Base-by-base conservation (phyloP, 2,797 vertebrate species). In the Gymnodraco acuticeps region DNA sequence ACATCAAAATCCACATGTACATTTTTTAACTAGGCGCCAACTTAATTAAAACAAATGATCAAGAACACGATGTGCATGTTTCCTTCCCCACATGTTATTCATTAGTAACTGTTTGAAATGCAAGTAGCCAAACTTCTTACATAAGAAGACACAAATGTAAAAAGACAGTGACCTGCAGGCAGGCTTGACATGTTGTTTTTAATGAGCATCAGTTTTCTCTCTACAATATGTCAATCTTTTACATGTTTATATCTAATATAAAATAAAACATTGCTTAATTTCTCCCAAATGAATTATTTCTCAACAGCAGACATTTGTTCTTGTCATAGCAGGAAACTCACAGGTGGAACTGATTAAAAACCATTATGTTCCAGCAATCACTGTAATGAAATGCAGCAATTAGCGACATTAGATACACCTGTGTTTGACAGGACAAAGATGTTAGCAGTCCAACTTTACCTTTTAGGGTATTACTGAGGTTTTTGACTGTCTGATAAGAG, bases 261-360 rank as follows among this genome's bases (percentile, higher is more conserved):
- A 0, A 65, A 16, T 52, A 73, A 58, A 16, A 4, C 1, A 1
- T 65, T 68, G 56, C 38, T 12, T 16, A 58, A 53, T 56, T 14
- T 10, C 19, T 84, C 70, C 42, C 46, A 50, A 48, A 56, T 70
- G 52, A 64, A 19, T 50, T 51, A 61, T 78, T 76, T 71, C 69
- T 12, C 45, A 75, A 71, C 48, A 63, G 51, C 66, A 23, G n/a
- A 74, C 11, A 45, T 61, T 55, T 53, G 17, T 48, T 52, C 15
- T 56, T 5, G 15, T 23, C n/a, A 8, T 11, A 31, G 70, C 73
- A 76, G 48, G 23, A 72, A 60, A 72, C 54, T 23, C 50, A 56
- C 84, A 89, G 82, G 65, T 88, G 83, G 86, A 82, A 80, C 15
- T 42, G 78, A 84, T 88, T 3, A 53, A 20, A 19, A 16, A 62